Evolutionary conservation across 2,888 invertebrate genomes (phyloP), one percentile per base, ranked within the genome.

Genomic region (Anticlea derivata): DNA sequence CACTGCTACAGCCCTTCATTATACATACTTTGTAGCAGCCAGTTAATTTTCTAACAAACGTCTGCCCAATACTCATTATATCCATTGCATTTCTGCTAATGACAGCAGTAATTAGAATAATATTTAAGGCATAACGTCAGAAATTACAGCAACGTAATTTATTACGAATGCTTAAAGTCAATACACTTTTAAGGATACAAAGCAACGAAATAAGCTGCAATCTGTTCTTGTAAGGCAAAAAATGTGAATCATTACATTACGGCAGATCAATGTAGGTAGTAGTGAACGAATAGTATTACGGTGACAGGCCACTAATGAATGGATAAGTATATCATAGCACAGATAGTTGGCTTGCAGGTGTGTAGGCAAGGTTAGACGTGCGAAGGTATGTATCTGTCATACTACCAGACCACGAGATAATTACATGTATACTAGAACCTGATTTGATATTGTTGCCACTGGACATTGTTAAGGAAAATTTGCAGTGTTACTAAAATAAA

Each of bases 341-440:
- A 59, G 68, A 64, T 63, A 67, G 61, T 58, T 53, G 57, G 55
- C 53, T 47, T 64, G 76, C 79, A 82, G 80, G 78, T 82, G 80
- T 74, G 69, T 71, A 65, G 62, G 73, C 86, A 84, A 86, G 84
- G 85, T 83, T 81, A 82, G 68, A 73, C 61, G 41, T 33, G 38
- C 39, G 33, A 39, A 37, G 34, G 49, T 50, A 50, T 31, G 65
- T 74, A 70, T 69, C 67, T 68, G 70, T 73, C 70, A 63, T 68
- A 67, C 69, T 61, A 67, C 60, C n/a, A 43, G 39, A 40, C 40
- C 73, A 73, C 63, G 72, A 72, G 75, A 78, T 83, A 80, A 83
- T 83, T 83, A 80, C 65, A 73, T 65, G 61, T 49, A 53, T 22
- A 49, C 58, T 63, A 65, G 67, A 74, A 76, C 72, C 66, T 48